Conservation (phyloP, 2,888 invertebrate genomes). For the Mactromeris polynyma region DNA sequence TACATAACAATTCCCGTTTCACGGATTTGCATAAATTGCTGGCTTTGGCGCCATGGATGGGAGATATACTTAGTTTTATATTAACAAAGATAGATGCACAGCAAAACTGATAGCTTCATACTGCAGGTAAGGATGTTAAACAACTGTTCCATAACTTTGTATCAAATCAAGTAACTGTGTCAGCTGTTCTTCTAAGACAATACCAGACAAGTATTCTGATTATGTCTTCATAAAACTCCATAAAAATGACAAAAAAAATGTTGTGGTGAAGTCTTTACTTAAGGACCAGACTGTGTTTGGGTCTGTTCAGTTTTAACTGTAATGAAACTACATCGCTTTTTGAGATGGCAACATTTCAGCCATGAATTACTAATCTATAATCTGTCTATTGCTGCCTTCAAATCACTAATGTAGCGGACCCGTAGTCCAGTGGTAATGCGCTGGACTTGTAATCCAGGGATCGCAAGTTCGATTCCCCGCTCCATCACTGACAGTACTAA, state of each 20-base stretch:
- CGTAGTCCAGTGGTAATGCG: no score
- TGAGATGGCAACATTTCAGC: no score
- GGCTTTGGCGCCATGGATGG: neutral
- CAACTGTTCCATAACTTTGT: neutral
- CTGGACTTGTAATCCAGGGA: no score
- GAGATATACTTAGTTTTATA: neutral
- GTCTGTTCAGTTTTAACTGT: no score
- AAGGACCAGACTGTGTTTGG: no score
- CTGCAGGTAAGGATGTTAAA: neutral
- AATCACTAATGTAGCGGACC: no score
- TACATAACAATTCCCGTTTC: neutral
- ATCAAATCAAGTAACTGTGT: neutral
- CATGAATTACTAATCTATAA: no score
- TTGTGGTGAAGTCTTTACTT: neutral
- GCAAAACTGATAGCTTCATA: neutral
- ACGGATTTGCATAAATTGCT: conserved; percentile 12
- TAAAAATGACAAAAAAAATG: neutral
- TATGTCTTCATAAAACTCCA: neutral
- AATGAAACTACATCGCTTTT: no score
- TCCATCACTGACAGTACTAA: no score
- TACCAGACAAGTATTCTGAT: neutral
- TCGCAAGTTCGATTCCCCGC: no score
- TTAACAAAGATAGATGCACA: conserved; percentile 8
- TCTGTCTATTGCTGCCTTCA: no score
- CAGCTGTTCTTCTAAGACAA: neutral